Base-by-base conservation (phyloP, 2,113 vertebrate genomes). In the Eonycteris spelaea region DNA sequence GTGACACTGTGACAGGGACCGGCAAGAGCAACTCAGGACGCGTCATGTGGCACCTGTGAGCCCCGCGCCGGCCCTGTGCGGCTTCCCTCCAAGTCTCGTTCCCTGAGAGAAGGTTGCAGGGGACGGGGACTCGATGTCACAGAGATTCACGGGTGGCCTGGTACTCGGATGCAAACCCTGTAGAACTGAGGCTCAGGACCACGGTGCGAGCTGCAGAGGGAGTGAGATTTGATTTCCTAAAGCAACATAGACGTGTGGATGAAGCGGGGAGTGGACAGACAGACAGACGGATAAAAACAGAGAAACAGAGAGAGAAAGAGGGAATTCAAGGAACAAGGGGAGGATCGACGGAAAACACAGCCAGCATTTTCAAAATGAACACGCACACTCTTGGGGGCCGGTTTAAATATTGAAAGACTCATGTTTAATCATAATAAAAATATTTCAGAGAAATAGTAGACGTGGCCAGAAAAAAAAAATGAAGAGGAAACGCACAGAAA, bases 161-260 rank as follows among this genome's bases (percentile, higher is more conserved):
- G 43, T 7, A 7, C 43, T 1, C 1, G 7, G 43, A 45, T 2
- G 43, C 1, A 7, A 45, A 11, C 43, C 43, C 43, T 9, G 7
- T 9, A 19, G 18, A 2, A 38, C 35, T 0, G 0, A 67, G 3
- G 0, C 48, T 33, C 14, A 35, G 48, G 24, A 26, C 18, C 11
- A 0, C 0, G 0, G 5, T 26, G 51, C 79, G 1, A 6, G 51
- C 79, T 8, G 43, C n/a, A 9, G 35, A 22, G 4, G 22, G 26
- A 15, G 33, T 16, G 26, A 4, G 33, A 51, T n/a, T 2, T 11
- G 40, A 12, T 22, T 43, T n/a, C 22, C 16, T 53, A 21, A 26
- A 6, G 2, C 33, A 3, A 2, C 0, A 24, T 2, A 3, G 0
- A 3, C 6, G 11, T 21, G 33, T 0, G 11, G 4, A 24, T 43